Conservation (phyloP, 2,888 invertebrate genomes). For the Hipparchia sbordonii region DNA sequence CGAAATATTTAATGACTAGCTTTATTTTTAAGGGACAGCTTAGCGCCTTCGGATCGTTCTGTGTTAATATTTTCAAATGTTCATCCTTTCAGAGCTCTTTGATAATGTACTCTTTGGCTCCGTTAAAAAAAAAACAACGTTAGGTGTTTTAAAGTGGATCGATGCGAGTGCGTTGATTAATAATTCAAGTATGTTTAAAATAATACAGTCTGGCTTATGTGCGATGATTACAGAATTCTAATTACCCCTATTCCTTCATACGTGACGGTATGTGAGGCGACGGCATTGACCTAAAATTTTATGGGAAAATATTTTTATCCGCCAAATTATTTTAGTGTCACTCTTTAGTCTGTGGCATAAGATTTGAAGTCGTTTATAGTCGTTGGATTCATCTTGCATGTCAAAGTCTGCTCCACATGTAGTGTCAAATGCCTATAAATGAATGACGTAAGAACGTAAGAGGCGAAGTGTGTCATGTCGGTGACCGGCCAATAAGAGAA, state of each 20-base stretch:
- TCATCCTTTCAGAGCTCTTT: constrained; percentile 24
- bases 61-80: constrained; percentile 17
- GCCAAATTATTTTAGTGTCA: constrained; percentile 39
- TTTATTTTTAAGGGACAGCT: constrained; percentile 59
- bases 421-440: constrained; percentile 60
- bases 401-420: constrained; percentile 48
- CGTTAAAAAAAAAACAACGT: constrained; percentile 6
- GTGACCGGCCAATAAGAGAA: constrained; percentile 43
- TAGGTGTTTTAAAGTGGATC: constrained; percentile 18
- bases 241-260: constrained; percentile 70
- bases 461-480: constrained; percentile 50
- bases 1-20: constrained; percentile 51
- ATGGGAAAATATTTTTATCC: constrained; percentile 65
- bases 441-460: constrained; percentile 66
- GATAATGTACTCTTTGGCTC: constrained; percentile 22
- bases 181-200: constrained; percentile 32
- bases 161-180: constrained; percentile 29
- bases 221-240: constrained; percentile 60
- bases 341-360: constrained; percentile 46
- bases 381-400: constrained; percentile 34
- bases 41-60: constrained; percentile 61
- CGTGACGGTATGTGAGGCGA: constrained; percentile 64
- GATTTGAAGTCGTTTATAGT: constrained; percentile 45
- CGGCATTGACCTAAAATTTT: constrained; percentile 71
- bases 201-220: constrained; percentile 17